These are phyloP conservation scores for Meteorus colon DNA, from an alignment of 2,888 invertebrate genomes.

Conservation along the genomic window DNA sequence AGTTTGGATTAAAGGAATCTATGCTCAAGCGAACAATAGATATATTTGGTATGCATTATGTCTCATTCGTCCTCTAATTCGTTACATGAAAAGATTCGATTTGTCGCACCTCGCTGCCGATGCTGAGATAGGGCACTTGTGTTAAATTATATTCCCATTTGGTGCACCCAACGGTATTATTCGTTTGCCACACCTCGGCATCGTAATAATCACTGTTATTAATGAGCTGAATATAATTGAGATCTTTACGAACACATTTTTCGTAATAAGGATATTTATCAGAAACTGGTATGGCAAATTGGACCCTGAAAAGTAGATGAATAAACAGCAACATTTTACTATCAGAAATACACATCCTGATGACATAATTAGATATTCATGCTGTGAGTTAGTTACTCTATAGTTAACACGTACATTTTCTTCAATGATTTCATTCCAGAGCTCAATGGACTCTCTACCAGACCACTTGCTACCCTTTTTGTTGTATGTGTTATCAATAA, in stretches of 20 bases:
- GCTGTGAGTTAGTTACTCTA: neutral
- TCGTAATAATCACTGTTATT: conserved; percentile 53
- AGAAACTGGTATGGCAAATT: conserved; percentile 67
- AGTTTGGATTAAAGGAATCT: too few species aligned
- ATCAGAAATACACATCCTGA: neutral
- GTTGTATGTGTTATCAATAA: neutral
- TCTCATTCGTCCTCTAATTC: neutral
- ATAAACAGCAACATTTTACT: conserved; percentile 1
- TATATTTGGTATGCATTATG: conserved; percentile 14
- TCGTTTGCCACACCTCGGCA: conserved; percentile 63
- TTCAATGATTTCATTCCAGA: conserved; percentile 1
- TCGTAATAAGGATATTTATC: conserved; percentile 67
- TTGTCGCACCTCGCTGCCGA: conserved; percentile 75
- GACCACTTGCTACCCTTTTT: neutral
- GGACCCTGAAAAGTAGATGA: conserved; percentile 59
- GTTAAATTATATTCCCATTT: conserved; percentile 76
- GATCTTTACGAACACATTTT: conserved; percentile 71
- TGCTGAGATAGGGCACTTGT: conserved; percentile 75
- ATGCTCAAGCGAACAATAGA: too few species aligned
- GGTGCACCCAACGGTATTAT: conserved; percentile 64
- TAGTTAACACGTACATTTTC: neutral
- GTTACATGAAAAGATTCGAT: conserved; percentile 35
- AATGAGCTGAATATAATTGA: conserved; percentile 69
- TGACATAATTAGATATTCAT: neutral
- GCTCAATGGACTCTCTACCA: neutral